These are phyloP conservation scores for Girardia tigrina DNA, from an alignment of 2,888 invertebrate species.

Conservation along the genomic window DNA sequence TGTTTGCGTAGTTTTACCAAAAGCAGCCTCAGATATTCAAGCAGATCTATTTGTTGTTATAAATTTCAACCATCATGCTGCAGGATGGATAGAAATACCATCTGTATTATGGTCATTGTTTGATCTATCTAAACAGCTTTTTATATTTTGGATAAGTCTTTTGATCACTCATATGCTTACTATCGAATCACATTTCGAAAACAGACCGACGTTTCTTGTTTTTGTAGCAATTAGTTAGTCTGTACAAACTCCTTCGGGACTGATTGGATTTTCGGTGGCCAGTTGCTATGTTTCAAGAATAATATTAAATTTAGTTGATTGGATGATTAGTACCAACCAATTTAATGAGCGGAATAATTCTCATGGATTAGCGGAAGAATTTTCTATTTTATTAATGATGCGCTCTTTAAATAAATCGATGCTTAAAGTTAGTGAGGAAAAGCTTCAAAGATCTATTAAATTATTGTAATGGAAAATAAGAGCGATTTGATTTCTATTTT, in stretches of 20 bases:
- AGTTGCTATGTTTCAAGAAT: slow-evolving; percentile 52
- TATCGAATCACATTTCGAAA: slow-evolving; percentile 42
- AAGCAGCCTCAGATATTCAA: neutral
- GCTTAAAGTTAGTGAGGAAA: neutral
- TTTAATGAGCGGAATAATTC: slow-evolving; percentile 39
- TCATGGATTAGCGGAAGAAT: slow-evolving; percentile 54
- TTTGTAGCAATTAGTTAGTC: slow-evolving; percentile 50
- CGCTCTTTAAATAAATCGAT: slow-evolving; percentile 38
- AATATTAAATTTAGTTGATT: slow-evolving; percentile 49
- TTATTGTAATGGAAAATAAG: no score
- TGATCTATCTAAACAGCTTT: slow-evolving; percentile 52
- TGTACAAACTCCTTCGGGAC: slow-evolving; percentile 52
- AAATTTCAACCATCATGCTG: slow-evolving; percentile 13
- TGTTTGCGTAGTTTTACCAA: neutral
- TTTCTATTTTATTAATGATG: slow-evolving; percentile 54
- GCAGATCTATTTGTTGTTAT: neutral
- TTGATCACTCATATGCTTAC: slow-evolving; percentile 50
- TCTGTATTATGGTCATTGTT: slow-evolving; percentile 51
- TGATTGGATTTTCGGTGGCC: slow-evolving; percentile 53
- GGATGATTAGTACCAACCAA: slow-evolving; percentile 44
- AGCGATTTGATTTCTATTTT: no score
- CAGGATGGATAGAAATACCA: slow-evolving; percentile 45
- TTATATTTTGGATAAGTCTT: slow-evolving; percentile 53
- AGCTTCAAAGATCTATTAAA: neutral
- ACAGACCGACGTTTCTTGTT: slow-evolving; percentile 48